These are phyloP conservation scores for Pristionchus arcanus DNA, from an alignment of 2,888 invertebrate species.

Conservation along the genomic window DNA sequence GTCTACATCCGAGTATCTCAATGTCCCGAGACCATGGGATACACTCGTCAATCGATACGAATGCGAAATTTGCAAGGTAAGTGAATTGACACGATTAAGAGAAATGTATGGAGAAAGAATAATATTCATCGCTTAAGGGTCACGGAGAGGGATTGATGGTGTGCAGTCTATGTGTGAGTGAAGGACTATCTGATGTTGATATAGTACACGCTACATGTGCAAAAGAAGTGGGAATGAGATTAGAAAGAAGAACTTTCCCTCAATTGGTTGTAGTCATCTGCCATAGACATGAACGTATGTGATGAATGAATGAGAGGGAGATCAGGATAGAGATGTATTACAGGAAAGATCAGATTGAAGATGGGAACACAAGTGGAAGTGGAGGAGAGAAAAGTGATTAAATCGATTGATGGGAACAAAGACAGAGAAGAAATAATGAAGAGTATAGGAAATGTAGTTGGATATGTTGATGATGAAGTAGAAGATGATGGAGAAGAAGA, in stretches of 20 bases:
- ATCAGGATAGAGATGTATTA: not conserved
- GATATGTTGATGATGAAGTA: not conserved
- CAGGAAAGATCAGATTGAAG: not conserved
- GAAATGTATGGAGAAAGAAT: not conserved
- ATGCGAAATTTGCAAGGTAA: constrained; percentile 14
- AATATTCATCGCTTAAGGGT: not conserved
- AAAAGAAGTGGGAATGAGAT: constrained; percentile 78
- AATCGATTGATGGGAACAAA: not conserved
- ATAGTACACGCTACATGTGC: constrained; percentile 84
- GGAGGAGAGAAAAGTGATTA: not conserved
- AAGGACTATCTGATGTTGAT: constrained; percentile 1
- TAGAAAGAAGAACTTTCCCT: constrained; percentile 64
- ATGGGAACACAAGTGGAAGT: not conserved
- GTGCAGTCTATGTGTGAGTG: not conserved
- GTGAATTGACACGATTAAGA: not conserved
- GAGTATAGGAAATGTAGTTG: not conserved
- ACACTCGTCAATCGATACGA: not conserved
- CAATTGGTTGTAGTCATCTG: constrained; percentile 61
- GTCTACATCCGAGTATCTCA: not conserved
- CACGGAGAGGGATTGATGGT: constrained; percentile 30
- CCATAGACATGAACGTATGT: constrained; percentile 57
- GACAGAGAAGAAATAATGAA: not conserved
- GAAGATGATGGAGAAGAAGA: constrained; percentile 7
- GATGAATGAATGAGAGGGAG: not conserved
- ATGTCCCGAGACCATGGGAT: constrained; percentile 7